Conservation (phyloP, 2,797 vertebrate species). For the Chanos chanos region DNA sequence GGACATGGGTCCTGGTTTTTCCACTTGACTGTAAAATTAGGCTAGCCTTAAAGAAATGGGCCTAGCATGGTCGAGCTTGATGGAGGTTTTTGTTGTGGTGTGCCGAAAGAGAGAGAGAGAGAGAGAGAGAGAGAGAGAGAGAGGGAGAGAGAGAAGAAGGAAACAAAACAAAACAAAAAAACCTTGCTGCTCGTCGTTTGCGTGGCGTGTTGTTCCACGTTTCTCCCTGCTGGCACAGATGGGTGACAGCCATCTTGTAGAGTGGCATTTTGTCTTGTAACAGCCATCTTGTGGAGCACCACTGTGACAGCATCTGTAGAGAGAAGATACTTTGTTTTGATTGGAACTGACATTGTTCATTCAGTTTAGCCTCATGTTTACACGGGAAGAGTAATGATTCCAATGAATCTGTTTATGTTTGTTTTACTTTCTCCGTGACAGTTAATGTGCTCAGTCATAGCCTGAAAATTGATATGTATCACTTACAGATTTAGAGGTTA, state of each 20-base stretch:
- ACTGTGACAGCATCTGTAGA: slow-evolving; percentile 55
- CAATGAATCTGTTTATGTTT: too few species aligned
- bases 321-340: slow-evolving; percentile 29
- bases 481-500: too few species aligned
- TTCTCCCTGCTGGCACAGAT: neutral
- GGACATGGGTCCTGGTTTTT: too few species aligned
- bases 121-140: neutral
- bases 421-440: neutral
- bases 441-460: slow-evolving; percentile 8
- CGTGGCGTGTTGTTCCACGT: neutral
- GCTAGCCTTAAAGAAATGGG: too few species aligned
- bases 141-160: neutral
- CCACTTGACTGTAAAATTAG: too few species aligned
- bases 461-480: too few species aligned
- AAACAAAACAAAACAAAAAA: neutral
- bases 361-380: neutral
- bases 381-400: slow-evolving; percentile 1
- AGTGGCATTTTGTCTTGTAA: slow-evolving; percentile 37
- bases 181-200: neutral
- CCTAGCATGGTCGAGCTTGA: too few species aligned
- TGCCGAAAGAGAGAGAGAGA: too few species aligned
- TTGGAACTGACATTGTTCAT: slow-evolving; percentile 5
- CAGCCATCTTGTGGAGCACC: slow-evolving; percentile 59
- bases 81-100: too few species aligned
- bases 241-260: slow-evolving; percentile 37